Evolutionary conservation across 1,140 invertebrate species (phyloP).

Genomic region (Drosophila prosaltans): DNA sequence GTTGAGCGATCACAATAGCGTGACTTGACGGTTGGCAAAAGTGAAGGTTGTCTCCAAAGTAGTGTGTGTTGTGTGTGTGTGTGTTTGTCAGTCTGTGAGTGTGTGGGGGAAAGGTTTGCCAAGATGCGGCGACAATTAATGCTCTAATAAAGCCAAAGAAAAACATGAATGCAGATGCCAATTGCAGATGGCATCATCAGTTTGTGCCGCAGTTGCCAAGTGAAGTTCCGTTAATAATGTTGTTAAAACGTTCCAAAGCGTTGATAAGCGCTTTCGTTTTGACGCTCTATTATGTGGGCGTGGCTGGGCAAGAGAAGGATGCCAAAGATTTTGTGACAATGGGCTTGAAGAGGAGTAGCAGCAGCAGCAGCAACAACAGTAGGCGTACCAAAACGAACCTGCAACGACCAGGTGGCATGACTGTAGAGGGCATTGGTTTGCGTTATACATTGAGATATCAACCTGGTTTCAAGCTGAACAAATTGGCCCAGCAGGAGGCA

Average conservation of each 20-base stretch:
- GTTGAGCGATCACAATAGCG: constrained; percentile 66
- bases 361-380: constrained; percentile 35
- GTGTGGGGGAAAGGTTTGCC: constrained; percentile 43
- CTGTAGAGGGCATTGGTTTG: constrained; percentile 50
- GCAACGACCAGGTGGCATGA: constrained; percentile 48
- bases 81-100: not conserved
- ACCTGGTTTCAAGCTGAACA: constrained; percentile 57
- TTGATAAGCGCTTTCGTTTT: constrained; percentile 74
- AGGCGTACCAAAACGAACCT: constrained; percentile 36
- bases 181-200: constrained; percentile 25
- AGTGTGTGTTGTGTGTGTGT: not conserved
- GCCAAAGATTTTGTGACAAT: constrained; percentile 66
- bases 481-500: constrained; percentile 49
- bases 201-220: constrained; percentile 53
- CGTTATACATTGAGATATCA: constrained; percentile 64
- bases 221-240: constrained; percentile 81
- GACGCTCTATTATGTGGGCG: constrained; percentile 72
- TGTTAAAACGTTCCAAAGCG: constrained; percentile 64
- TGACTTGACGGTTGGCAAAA: constrained; percentile 71
- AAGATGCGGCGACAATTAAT: constrained; percentile 70
- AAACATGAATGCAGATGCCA: constrained; percentile 47
- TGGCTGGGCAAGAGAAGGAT: constrained; percentile 31
- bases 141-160: constrained; percentile 80
- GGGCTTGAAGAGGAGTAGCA: constrained; percentile 43
- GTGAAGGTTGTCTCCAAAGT: constrained; percentile 70